Evolutionary conservation across 2,888 invertebrate species (phyloP).

Genomic region (Drosophila multiciliata): DNA sequence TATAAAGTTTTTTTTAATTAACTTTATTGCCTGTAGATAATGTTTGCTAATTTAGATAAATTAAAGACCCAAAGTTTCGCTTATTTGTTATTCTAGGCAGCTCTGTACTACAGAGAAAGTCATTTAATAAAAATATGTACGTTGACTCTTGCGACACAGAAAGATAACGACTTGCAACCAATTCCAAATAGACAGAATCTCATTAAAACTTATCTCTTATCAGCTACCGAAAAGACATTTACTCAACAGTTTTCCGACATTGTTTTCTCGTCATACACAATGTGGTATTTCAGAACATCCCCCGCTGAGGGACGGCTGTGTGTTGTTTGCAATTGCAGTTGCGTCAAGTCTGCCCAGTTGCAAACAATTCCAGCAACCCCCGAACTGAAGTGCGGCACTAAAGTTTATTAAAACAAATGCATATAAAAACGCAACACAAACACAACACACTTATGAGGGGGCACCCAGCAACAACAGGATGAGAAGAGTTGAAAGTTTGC

Average conservation of each 20-base stretch:
- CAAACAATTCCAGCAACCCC: constrained; percentile 8
- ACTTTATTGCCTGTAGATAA: constrained; percentile 6
- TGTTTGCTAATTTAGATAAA: constrained; percentile 47
- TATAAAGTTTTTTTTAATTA: background rate
- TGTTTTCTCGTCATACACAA: background rate
- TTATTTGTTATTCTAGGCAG: constrained; percentile 3
- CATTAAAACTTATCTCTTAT: constrained; percentile 32
- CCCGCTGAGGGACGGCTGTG: constrained; percentile 9
- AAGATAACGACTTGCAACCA: constrained; percentile 3
- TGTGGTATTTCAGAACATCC: constrained; percentile 1
- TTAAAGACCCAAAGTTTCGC: constrained; percentile 26
- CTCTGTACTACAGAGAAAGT: background rate
- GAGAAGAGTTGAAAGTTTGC: constrained; percentile 18
- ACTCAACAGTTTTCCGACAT: background rate
- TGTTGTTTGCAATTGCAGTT: constrained; percentile 15
- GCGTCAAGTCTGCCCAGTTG: constrained; percentile 1
- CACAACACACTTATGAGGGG: constrained; percentile 25
- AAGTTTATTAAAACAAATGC: constrained; percentile 48
- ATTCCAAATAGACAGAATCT: constrained; percentile 11
- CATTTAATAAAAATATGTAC: background rate
- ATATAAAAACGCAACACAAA: constrained; percentile 18
- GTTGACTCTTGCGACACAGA: background rate
- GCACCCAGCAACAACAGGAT: constrained; percentile 24
- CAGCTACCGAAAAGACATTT: constrained; percentile 9
- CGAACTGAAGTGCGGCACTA: constrained; percentile 23